A percentile compares a stretch with the other conserved stretches of the same genome.
phyloP scores from a whole-genome alignment of 2,113 vertebrate genomes.

The Holacanthus passer region DNA sequence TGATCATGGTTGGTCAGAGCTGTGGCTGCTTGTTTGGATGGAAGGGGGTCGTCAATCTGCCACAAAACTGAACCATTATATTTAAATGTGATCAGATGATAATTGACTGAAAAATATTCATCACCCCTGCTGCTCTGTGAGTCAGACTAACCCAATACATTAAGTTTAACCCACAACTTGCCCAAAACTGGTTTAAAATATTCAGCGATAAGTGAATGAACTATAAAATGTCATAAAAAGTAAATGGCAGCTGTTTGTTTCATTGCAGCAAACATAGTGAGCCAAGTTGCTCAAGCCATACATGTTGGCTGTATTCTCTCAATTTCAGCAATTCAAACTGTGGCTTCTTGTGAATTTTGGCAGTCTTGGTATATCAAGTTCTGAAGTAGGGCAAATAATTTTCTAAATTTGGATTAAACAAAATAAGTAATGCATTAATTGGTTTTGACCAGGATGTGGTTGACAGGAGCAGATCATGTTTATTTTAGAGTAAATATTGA shows the following conservation, averaged over 20 bases:
- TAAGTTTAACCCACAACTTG: neutral
- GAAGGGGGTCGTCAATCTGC: neutral
- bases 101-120: constrained; percentile 4
- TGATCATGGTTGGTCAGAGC: constrained; percentile 17
- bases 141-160: neutral
- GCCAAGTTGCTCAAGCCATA: no score
- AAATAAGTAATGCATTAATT: neutral
- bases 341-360: neutral
- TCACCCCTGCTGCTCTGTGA: neutral
- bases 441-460: neutral
- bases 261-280: no score
- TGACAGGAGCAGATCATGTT: no score
- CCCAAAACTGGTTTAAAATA: neutral
- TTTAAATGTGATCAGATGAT: constrained; percentile 1
- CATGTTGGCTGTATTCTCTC: no score
- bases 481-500: no score
- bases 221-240: neutral
- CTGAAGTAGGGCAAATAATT: neutral
- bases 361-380: neutral
- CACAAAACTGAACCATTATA: neutral
- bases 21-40: constrained; percentile 33
- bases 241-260: neutral
- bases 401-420: neutral
- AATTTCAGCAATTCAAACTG: no score
- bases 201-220: neutral